A percentile compares a stretch with the other conserved stretches of the same genome.
Conservation (phyloP, 2,113 vertebrate genomes). For the Eulacestoma nigropectus region DNA sequence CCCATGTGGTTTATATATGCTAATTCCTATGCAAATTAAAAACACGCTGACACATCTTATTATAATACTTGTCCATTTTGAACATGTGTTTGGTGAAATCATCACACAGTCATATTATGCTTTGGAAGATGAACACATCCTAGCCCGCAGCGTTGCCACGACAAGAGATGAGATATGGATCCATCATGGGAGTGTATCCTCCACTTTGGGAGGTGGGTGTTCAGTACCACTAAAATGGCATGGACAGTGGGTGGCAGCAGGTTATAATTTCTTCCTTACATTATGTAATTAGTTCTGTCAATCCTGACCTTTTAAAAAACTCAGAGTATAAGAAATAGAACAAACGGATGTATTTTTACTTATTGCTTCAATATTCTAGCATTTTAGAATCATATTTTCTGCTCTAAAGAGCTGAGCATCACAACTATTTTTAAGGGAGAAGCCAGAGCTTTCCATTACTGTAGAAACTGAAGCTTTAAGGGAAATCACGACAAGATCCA, state of each 20-base stretch:
- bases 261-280: background rate
- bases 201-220: background rate
- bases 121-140: background rate
- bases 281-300: background rate
- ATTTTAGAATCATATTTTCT: background rate
- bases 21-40: constrained; percentile 35
- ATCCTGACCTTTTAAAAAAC: background rate
- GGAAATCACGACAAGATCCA: background rate
- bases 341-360: background rate
- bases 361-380: background rate
- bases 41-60: constrained; percentile 17
- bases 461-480: constrained; percentile 1
- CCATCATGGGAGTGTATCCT: background rate
- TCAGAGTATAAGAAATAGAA: background rate
- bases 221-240: background rate
- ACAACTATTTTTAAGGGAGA: background rate
- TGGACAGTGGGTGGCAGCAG: constrained; percentile 29
- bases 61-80: constrained; percentile 11
- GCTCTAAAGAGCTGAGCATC: background rate
- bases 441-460: background rate
- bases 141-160: background rate
- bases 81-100: background rate
- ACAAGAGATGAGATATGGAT: background rate
- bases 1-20: background rate
- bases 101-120: background rate